phyloP scores from a whole-genome alignment of 2,888 invertebrate species.

The Azorinus chamasolen region DNA sequence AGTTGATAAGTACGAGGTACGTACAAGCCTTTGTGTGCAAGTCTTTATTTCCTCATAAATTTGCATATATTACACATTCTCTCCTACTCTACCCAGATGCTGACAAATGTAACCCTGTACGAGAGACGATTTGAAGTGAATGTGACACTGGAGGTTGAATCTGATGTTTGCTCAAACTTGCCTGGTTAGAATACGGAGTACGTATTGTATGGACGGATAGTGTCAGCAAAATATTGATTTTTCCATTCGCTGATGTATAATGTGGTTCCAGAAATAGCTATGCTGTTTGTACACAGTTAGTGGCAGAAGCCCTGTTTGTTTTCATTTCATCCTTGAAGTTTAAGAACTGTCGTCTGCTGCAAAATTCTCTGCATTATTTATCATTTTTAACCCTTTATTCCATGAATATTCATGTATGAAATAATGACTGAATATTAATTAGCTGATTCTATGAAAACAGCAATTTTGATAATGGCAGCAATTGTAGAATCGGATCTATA shows the following conservation, averaged over 20 bases:
- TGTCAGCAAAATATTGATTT: slow-evolving; percentile 47
- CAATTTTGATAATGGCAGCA: no score
- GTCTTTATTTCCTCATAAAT: background rate
- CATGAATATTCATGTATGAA: no score
- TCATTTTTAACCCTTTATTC: no score
- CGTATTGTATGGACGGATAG: slow-evolving; percentile 3
- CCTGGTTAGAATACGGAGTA: slow-evolving; percentile 6
- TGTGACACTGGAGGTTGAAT: background rate
- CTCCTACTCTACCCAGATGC: no score
- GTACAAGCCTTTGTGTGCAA: background rate
- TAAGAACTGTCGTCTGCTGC: no score
- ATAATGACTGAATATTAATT: no score
- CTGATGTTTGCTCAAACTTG: slow-evolving; percentile 12
- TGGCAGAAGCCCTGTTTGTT: slow-evolving; percentile 2
- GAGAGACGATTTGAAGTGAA: no score
- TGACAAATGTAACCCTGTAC: no score
- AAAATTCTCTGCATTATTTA: no score
- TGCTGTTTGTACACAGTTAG: no score
- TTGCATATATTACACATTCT: background rate
- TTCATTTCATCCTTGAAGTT: background rate
- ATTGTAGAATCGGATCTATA: no score
- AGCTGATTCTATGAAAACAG: no score
- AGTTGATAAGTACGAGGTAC: slow-evolving; percentile 47
- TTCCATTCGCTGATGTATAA: slow-evolving; percentile 25
- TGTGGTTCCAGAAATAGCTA: slow-evolving; percentile 40